Conservation (phyloP, 2,113 vertebrate species). For the Raja brachyura region DNA sequence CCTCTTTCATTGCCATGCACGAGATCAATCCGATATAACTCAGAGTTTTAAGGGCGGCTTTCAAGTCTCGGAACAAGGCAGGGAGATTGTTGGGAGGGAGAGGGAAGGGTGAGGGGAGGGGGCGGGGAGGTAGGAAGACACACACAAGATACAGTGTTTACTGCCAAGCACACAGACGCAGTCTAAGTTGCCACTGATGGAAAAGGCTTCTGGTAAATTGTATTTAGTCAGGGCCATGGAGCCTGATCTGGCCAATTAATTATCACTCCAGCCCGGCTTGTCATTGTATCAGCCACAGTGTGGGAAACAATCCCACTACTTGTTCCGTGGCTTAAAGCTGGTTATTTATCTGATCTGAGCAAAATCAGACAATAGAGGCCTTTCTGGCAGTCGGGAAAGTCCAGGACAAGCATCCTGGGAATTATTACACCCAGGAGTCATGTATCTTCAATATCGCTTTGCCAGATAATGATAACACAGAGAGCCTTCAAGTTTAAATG, state of each 20-base stretch:
- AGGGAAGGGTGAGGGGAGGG: neutral
- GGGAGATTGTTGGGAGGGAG: neutral
- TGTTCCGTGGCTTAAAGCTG: constrained; percentile 41
- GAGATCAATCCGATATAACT: neutral
- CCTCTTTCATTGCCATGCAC: neutral
- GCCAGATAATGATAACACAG: constrained; percentile 54
- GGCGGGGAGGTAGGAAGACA: neutral
- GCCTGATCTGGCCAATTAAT: constrained; percentile 36
- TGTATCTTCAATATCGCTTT: constrained; percentile 57
- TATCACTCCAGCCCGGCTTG: neutral
- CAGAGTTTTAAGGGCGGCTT: neutral
- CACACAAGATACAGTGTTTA: neutral
- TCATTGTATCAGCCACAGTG: constrained; percentile 39
- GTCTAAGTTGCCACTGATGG: constrained; percentile 6
- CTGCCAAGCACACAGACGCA: neutral
- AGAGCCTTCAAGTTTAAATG: constrained; percentile 55
- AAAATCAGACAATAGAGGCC: constrained; percentile 44
- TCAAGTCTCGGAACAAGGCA: neutral
- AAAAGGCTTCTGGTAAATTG: constrained; percentile 16
- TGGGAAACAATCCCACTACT: constrained; percentile 42
- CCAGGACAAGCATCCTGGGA: constrained; percentile 50
- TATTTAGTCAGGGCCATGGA: constrained; percentile 27
- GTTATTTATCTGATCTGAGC: constrained; percentile 43
- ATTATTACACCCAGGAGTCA: constrained; percentile 50
- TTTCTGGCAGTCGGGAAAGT: constrained; percentile 42